Base-by-base conservation (phyloP, 2,797 vertebrate species). In the Onychomys leucogaster region DNA sequence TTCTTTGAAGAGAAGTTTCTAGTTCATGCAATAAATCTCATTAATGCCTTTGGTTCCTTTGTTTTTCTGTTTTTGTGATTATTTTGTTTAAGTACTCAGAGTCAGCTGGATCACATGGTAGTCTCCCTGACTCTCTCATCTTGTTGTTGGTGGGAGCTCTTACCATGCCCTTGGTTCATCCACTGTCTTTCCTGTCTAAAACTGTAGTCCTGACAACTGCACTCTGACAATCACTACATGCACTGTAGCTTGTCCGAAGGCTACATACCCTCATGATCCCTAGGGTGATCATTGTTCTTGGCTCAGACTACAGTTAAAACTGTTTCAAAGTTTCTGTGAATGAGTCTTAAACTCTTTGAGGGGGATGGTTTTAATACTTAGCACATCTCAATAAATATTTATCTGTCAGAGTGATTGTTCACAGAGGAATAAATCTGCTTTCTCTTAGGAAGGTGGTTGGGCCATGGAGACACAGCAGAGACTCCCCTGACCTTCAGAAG, bases 231-330 rank as follows among this genome's bases (percentile, higher is more conserved):
- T 73, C 49, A 69, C 52, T 52, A 65, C 43, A n/a, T 23, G 14
- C 32, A 59, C 1, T n/a, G 29, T 43, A 71, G 41, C n/a, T 80
- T 67, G 76, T 37, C 76, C 82, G 65, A 57, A 91, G 43, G 23
- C 52, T 34, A 71, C 2, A 23, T 7, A n/a, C 61, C 4, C 67
- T 95, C 43, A 63, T 29, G 63, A 83, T 77, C 34, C 75, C 55
- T 89, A 63, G 82, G 25, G 21, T 46, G 46, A 52, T 43, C 52
- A 19, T 89, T 59, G 25, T 75, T 90, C 46, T 16, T 89, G 67
- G 37, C 8, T 92, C 92, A 59, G 91, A 57, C 69, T 83, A 78
- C 75, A 94, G 92, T 63, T 86, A 67, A 83, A 94, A 49, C 13
- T 76, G 73, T 89, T 89, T 75, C 49, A 78, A 90, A 43, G 34